Evolutionary conservation across 2,797 vertebrate species (phyloP).

Genomic region (Selene dorsalis): DNA sequence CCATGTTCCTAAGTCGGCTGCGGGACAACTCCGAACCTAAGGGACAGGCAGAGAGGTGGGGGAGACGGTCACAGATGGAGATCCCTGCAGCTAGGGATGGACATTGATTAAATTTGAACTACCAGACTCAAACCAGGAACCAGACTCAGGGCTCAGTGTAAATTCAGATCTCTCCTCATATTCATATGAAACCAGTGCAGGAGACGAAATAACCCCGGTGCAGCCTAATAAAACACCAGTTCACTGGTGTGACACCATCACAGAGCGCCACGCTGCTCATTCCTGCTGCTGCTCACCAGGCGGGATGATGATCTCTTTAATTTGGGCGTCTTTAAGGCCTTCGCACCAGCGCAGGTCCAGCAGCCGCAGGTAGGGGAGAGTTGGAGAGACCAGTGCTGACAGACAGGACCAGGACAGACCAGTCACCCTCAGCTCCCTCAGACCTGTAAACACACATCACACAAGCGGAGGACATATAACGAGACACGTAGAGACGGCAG

Average conservation of each 20-base stretch:
- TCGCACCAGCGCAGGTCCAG: slow-evolving; percentile 98
- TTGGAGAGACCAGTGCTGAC: slow-evolving; percentile 92
- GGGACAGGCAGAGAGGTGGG: neutral
- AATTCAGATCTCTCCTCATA: too few relatives aligned
- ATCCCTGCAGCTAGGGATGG: too few relatives aligned
- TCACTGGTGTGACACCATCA: neutral
- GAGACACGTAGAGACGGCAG: neutral
- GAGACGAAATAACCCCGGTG: neutral
- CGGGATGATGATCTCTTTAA: slow-evolving; percentile 92
- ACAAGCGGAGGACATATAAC: accelerated
- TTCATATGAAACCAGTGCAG: neutral
- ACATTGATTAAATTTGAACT: too few relatives aligned
- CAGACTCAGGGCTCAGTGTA: too few relatives aligned
- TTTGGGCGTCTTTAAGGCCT: slow-evolving; percentile 92
- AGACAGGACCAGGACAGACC: slow-evolving; percentile 95
- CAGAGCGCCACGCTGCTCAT: neutral
- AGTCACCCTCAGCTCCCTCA: slow-evolving; percentile 93
- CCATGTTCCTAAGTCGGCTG: slow-evolving; percentile 93
- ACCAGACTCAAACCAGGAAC: too few relatives aligned
- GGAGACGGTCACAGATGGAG: neutral
- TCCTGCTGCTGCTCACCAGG: slow-evolving; percentile 81
- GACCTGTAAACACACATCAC: slow-evolving; percentile 79
- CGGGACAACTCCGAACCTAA: slow-evolving; percentile 92
- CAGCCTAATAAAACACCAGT: too few relatives aligned
- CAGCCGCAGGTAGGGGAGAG: slow-evolving; percentile 92